These are phyloP conservation scores for Sapayoa aenigma DNA, from an alignment of 2,113 vertebrate species.

Conservation along the genomic window DNA sequence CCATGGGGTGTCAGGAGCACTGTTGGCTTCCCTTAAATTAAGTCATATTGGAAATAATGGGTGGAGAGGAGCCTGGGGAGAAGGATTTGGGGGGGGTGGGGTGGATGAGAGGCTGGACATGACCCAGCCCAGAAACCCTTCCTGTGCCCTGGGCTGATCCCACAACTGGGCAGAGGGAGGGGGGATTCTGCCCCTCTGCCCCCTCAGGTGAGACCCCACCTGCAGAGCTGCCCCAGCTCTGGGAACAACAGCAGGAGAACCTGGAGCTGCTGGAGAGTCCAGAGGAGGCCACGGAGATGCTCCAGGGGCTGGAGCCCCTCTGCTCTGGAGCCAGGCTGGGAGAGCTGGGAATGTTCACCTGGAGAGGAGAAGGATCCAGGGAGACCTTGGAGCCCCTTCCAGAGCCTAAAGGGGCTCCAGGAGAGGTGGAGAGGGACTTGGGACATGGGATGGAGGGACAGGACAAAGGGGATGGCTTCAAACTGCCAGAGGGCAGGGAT, in stretches of 20 bases:
- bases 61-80: background rate
- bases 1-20: background rate
- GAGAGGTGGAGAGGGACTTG: background rate
- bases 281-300: too few species aligned
- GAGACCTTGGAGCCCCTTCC: accelerated
- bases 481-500: background rate
- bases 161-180: background rate
- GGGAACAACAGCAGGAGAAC: accelerated
- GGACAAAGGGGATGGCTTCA: background rate
- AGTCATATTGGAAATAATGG: background rate
- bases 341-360: too few species aligned
- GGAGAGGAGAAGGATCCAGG: background rate
- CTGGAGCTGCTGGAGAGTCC: background rate
- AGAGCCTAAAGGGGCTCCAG: background rate
- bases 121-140: background rate
- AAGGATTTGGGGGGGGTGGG: background rate
- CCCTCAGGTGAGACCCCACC: background rate
- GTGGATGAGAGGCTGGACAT: background rate
- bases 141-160: background rate
- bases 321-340: too few species aligned
- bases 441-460: background rate
- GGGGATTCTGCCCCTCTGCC: background rate
- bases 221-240: background rate
- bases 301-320: too few species aligned
- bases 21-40: background rate